Evolutionary conservation across 1,140 invertebrate species (phyloP), one percentile per base, ranked within the genome.

Genomic region (Samia ricini): DNA sequence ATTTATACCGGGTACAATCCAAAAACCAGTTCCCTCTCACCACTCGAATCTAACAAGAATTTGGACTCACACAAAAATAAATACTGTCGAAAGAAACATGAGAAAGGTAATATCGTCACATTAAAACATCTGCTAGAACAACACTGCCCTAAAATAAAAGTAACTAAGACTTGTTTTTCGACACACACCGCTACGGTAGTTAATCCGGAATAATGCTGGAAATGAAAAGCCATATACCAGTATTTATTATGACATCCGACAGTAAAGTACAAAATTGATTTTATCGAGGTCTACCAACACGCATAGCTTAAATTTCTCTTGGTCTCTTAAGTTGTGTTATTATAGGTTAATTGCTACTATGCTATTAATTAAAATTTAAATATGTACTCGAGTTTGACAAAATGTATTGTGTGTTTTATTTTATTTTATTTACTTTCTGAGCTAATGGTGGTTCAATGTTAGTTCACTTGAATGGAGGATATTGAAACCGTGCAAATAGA

Each of bases 181-280:
- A 55, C 77, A 69, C 63, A 61, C 59, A 20, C n/a, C 20, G n/a
- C 49, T 21, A 55, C 71, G 66, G 73, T 74, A 76, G 77, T 79
- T 80, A 79, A 76, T 74, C 75, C 76, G 60, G 70, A 76, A 68
- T 69, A 65, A 72, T 69, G 64, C 64, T 76, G 67, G 64, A 75
- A 84, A 86, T 79, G 72, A 78, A 82, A 80, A 76, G 79, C 77
- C 73, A 79, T 83, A 81, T 77, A 82, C 72, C 72, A 77, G 76
- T 88, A 89, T 89, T 89, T 86, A 89, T 88, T 87, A 86, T 85
- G 85, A 86, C 83, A 85, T 84, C 68, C 69, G 76, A 81, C 76
- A 81, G 81, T 89, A 89, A 86, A 86, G 81, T 86, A 86, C 77
- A 86, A 81, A 88, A 88, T 88, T 87, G 78, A 87, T 88, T 83